Evolutionary conservation across 2,888 invertebrate genomes (phyloP).

Genomic region (Carcina quercana): DNA sequence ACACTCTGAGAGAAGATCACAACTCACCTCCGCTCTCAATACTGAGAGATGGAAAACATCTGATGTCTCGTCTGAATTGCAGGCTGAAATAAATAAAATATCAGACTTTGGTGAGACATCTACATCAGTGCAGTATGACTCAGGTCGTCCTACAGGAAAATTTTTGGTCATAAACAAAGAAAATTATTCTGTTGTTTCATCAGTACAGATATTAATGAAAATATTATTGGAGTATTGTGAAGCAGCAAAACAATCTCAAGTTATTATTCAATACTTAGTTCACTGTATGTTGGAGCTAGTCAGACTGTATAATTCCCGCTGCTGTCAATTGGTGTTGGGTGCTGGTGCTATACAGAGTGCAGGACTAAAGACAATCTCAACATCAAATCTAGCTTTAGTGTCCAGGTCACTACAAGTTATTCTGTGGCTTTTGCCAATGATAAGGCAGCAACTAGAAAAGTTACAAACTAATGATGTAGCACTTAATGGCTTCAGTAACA

Average conservation of each 20-base stretch:
- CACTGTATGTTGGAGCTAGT: constrained; percentile 91
- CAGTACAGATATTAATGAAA: constrained; percentile 90
- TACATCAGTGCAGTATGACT: constrained; percentile 38
- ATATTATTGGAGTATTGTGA: constrained; percentile 95
- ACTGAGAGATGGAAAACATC: constrained; percentile 95
- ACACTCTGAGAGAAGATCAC: constrained; percentile 90
- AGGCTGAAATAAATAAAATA: constrained; percentile 85
- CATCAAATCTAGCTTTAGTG: constrained; percentile 92
- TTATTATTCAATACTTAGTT: constrained; percentile 86
- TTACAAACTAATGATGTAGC: constrained; percentile 66
- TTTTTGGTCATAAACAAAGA: constrained; percentile 79
- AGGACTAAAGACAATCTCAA: constrained; percentile 95
- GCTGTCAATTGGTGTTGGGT: constrained; percentile 95
- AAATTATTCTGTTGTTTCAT: constrained; percentile 84
- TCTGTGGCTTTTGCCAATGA: constrained; percentile 84
- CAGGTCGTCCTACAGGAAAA: constrained; percentile 64
- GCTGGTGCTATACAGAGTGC: constrained; percentile 97
- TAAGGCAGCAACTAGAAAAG: constrained; percentile 80
- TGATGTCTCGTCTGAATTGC: constrained; percentile 92
- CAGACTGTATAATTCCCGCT: constrained; percentile 89
- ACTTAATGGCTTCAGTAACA: constrained; percentile 77
- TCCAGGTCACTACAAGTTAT: constrained; percentile 88
- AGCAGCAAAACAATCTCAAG: constrained; percentile 83
- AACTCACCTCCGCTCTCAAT: constrained; percentile 89
- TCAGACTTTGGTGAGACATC: constrained; percentile 69